Percentiles rank a stretch among this genome's conserved stretches.
These are phyloP conservation scores for Luidia sarsii DNA, from an alignment of 53 echinoderm and acorn worm genomes.

Conservation along the genomic window DNA sequence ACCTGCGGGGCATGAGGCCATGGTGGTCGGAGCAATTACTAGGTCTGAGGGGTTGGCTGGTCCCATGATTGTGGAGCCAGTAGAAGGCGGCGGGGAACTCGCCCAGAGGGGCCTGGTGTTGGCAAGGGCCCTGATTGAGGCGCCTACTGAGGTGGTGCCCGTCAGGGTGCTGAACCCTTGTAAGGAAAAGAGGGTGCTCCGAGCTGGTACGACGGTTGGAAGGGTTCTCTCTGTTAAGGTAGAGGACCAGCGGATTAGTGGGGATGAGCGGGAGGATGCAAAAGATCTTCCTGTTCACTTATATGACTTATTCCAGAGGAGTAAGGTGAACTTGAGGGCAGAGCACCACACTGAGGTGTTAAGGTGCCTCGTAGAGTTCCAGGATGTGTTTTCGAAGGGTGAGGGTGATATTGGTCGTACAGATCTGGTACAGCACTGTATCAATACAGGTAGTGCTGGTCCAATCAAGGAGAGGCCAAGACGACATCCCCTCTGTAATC, in stretches of 20 bases:
- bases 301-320: slow-evolving; percentile 1
- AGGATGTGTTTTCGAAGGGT: slow-evolving; percentile 51
- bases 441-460: slow-evolving; percentile 49
- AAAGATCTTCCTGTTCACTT: not conserved
- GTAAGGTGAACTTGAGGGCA: not conserved
- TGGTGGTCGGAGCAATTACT: not conserved
- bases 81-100: slow-evolving; percentile 13
- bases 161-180: slow-evolving; percentile 20
- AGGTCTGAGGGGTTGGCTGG: not conserved
- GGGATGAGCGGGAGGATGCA: not conserved
- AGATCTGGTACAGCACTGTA: slow-evolving; percentile 57
- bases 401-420: slow-evolving; percentile 62
- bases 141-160: slow-evolving; percentile 14
- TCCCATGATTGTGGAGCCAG: not conserved
- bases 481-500: slow-evolving; percentile 28
- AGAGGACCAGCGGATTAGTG: not conserved
- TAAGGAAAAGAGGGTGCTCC: slow-evolving; percentile 18
- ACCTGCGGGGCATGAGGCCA: slow-evolving; percentile 30
- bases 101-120: slow-evolving; percentile 7
- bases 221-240: not conserved
- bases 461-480: slow-evolving; percentile 59
- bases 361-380: slow-evolving; percentile 24
- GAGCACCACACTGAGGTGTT: not conserved
- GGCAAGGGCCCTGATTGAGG: slow-evolving; percentile 2
- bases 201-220: not conserved